Evolutionary conservation across 2,888 invertebrate species (phyloP).

Genomic region (Sesia apiformis): DNA sequence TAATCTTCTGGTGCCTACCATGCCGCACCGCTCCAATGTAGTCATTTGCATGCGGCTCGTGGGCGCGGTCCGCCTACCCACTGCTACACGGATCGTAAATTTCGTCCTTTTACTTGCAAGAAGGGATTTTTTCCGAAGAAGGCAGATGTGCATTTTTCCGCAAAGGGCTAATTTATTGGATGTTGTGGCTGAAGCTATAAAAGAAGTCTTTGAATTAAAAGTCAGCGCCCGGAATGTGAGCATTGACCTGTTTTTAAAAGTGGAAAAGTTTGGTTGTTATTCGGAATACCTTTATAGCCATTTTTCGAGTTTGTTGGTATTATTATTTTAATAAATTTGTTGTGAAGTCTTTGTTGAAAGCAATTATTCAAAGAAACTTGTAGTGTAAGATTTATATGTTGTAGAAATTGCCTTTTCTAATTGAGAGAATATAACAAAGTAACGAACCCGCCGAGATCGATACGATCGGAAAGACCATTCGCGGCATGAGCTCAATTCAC

Average conservation of each 20-base stretch:
- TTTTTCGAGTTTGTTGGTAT: neutral
- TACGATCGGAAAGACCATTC: slow-evolving; percentile 59
- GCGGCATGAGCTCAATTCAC: slow-evolving; percentile 50
- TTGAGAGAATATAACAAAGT: slow-evolving; percentile 54
- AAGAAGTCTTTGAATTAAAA: slow-evolving; percentile 55
- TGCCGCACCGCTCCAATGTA: slow-evolving; percentile 53
- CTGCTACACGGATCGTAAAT: slow-evolving; percentile 68
- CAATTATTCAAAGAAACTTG: slow-evolving; percentile 11
- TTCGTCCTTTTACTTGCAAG: slow-evolving; percentile 67
- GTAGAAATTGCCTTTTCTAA: slow-evolving; percentile 47
- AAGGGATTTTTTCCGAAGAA: slow-evolving; percentile 53
- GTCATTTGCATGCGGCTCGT: slow-evolving; percentile 69
- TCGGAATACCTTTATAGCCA: neutral
- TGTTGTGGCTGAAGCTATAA: slow-evolving; percentile 53
- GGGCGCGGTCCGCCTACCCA: slow-evolving; percentile 62
- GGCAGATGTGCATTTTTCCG: slow-evolving; percentile 68
- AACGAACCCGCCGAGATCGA: slow-evolving; percentile 50
- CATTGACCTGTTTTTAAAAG: slow-evolving; percentile 38
- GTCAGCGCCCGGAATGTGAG: slow-evolving; percentile 40
- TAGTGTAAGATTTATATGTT: slow-evolving; percentile 4
- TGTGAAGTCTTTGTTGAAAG: slow-evolving; percentile 8
- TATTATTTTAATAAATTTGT: neutral
- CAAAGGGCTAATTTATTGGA: slow-evolving; percentile 66
- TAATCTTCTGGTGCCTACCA: slow-evolving; percentile 43
- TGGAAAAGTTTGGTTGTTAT: slow-evolving; percentile 19